These are phyloP conservation scores for Nomada fabriciana DNA, from an alignment of 2,888 invertebrate genomes.

Conservation along the genomic window DNA sequence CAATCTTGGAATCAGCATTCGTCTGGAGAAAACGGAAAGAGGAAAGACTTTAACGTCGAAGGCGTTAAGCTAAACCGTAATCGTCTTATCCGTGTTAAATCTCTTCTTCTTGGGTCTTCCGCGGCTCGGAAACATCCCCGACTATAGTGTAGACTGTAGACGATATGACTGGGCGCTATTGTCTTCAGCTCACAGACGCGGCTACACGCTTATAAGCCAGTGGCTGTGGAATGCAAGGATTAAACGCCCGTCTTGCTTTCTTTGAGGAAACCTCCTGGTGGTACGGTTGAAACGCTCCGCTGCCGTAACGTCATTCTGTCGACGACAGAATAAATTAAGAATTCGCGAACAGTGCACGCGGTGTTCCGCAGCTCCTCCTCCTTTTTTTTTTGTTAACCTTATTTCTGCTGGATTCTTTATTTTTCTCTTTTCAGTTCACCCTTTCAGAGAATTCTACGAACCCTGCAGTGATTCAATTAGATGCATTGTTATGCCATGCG, in stretches of 20 bases:
- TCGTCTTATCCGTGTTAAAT: constrained; percentile 82
- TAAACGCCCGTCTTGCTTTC: constrained; percentile 65
- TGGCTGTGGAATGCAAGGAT: constrained; percentile 71
- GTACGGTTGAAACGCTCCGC: constrained; percentile 31
- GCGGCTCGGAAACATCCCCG: constrained; percentile 47
- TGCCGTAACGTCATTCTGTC: constrained; percentile 21
- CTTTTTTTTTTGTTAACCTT: not conserved
- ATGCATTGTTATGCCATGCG: constrained; percentile 3
- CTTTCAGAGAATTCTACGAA: constrained; percentile 5
- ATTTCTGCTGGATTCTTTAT: constrained; percentile 23
- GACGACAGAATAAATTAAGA: constrained; percentile 44
- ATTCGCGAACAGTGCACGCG: constrained; percentile 36
- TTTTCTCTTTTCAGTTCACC: not conserved
- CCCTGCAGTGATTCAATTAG: constrained; percentile 32
- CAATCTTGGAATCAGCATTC: constrained; percentile 18
- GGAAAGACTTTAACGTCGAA: constrained; percentile 50
- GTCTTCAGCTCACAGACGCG: constrained; percentile 73
- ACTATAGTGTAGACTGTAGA: constrained; percentile 27
- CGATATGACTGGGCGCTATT: constrained; percentile 73
- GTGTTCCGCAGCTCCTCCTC: not conserved
- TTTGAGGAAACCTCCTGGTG: constrained; percentile 50
- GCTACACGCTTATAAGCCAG: constrained; percentile 72
- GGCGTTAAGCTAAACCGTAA: constrained; percentile 78
- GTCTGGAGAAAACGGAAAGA: not conserved
- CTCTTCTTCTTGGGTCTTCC: constrained; percentile 68